Percentiles rank a stretch among this genome's conserved stretches.
Evolutionary conservation across 1,140 invertebrate genomes (phyloP).

Genomic region (Hyles vespertilio): DNA sequence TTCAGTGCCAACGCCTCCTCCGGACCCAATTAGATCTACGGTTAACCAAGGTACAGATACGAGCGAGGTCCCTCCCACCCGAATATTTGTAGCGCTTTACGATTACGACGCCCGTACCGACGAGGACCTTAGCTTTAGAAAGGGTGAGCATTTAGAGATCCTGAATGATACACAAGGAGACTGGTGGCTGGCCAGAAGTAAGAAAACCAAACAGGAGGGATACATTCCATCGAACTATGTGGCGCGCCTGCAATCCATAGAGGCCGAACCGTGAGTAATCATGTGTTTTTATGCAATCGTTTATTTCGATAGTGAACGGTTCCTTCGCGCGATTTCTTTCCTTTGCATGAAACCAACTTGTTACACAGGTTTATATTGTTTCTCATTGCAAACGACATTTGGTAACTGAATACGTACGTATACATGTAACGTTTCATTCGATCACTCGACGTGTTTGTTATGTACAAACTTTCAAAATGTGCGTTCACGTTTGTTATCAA

Average conservation of each 20-base stretch:
- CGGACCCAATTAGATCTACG: conserved; percentile 78
- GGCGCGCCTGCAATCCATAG: conserved; percentile 98
- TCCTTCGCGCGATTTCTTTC: conserved; percentile 57
- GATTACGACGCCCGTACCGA: conserved; percentile 99
- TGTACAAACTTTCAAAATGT: too few species aligned
- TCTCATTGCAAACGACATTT: not conserved
- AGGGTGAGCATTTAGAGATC: conserved; percentile 98
- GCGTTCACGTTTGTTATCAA: too few species aligned
- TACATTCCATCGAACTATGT: conserved; percentile 99
- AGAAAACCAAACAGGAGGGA: conserved; percentile 95
- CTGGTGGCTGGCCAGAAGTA: conserved; percentile 99
- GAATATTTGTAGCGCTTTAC: conserved; percentile 97
- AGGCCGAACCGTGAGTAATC: conserved; percentile 98
- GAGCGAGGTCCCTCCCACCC: conserved; percentile 79
- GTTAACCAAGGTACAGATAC: conserved; percentile 66
- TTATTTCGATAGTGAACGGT: conserved; percentile 53
- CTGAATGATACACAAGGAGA: conserved; percentile 97
- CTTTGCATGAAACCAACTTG: conserved; percentile 32
- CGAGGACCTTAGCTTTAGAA: conserved; percentile 98
- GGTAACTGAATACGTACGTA: too few species aligned
- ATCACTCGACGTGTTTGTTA: too few species aligned
- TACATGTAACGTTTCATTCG: too few species aligned
- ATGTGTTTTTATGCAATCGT: conserved; percentile 62
- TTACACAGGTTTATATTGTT: conserved; percentile 3
- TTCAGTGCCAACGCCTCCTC: conserved; percentile 80